Evolutionary conservation across 1,140 invertebrate genomes (phyloP).

Genomic region (Pseudomyrmex pallidus): DNA sequence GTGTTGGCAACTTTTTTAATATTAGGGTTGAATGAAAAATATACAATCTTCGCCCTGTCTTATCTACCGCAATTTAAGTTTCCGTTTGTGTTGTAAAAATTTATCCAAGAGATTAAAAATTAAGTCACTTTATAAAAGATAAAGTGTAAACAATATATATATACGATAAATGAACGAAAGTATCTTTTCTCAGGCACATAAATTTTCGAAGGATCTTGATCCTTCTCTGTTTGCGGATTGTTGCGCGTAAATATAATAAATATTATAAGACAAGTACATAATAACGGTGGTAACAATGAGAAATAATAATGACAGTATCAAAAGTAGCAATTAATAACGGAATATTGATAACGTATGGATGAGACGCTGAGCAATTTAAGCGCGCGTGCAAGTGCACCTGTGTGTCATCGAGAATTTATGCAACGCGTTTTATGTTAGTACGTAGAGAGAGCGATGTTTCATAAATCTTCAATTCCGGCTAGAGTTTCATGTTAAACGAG

Average conservation of each 20-base stretch:
- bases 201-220: conserved; percentile 2
- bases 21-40: conserved; percentile 33
- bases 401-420: conserved; percentile 51
- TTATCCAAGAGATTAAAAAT: not conserved
- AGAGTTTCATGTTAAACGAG: conserved; percentile 48
- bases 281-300: not conserved
- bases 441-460: conserved; percentile 27
- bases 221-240: too few relatives aligned
- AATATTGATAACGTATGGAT: conserved; percentile 5
- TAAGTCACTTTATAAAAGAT: not conserved
- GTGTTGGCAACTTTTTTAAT: conserved; percentile 32
- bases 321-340: not conserved
- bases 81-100: conserved; percentile 33
- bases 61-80: not conserved
- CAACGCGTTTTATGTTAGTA: not conserved
- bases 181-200: conserved; percentile 19
- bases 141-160: not conserved
- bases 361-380: not conserved
- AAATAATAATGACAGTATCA: not conserved
- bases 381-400: not conserved
- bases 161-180: conserved; percentile 8
- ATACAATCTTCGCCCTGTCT: not conserved
- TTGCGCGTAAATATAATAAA: not conserved
- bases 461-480: conserved; percentile 47
- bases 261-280: not conserved